Evolutionary conservation across 2,113 vertebrate genomes (phyloP).

Genomic region (Corapipo altera): DNA sequence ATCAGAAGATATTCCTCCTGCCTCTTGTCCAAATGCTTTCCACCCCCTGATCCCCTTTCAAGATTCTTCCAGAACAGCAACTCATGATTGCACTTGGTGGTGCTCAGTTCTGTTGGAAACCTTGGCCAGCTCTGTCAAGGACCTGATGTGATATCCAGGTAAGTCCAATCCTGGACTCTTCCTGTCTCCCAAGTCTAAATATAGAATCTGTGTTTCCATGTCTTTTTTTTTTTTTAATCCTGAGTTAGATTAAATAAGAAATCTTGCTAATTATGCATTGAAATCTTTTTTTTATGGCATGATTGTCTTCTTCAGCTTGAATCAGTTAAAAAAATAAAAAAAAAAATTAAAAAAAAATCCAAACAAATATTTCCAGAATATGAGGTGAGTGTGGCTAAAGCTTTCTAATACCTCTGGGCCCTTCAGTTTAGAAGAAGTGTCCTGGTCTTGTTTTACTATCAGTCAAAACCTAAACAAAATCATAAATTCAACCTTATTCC

Average conservation of each 20-base stretch:
- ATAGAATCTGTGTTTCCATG: neutral
- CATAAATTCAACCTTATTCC: neutral
- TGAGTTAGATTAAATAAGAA: neutral
- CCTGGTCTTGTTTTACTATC: neutral
- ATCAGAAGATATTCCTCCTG: neutral
- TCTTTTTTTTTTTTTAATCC: neutral
- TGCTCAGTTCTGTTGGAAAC: neutral
- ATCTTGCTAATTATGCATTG: neutral
- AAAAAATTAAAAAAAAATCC: neutral
- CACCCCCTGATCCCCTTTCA: neutral
- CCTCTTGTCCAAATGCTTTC: neutral
- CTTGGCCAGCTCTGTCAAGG: neutral
- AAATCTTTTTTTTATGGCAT: neutral
- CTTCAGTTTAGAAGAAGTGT: neutral
- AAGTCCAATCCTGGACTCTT: neutral
- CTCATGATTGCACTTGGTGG: neutral
- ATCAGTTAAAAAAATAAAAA: neutral
- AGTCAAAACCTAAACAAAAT: neutral
- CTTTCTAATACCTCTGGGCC: neutral
- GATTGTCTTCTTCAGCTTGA: neutral
- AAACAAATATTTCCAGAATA: neutral
- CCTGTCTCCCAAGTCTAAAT: neutral
- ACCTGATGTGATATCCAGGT: neutral
- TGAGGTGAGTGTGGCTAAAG: neutral
- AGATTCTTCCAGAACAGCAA: neutral